These are phyloP conservation scores for Acanthaster planci DNA, from an alignment of 35 echinoderm and acorn worm species.

Conservation along the genomic window DNA sequence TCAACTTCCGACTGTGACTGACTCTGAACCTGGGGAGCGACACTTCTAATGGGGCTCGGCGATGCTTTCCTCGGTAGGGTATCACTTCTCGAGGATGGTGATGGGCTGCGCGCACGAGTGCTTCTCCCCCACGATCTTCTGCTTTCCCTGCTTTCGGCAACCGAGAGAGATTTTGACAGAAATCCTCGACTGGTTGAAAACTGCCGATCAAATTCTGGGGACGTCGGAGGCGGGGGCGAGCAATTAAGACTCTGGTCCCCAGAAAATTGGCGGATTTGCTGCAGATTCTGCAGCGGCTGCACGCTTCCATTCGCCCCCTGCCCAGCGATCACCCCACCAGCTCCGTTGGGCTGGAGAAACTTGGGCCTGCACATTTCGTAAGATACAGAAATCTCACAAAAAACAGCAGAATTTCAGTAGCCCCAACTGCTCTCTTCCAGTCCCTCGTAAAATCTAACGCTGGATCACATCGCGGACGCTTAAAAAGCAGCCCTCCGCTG, in stretches of 20 bases:
- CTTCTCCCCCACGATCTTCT: too few relatives aligned
- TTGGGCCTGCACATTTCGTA: slow-evolving; percentile 11
- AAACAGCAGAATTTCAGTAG: not conserved
- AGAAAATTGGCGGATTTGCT: not conserved
- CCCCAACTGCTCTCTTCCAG: not conserved
- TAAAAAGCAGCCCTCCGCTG: too few relatives aligned
- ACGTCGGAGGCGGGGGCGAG: not conserved
- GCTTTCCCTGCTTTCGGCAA: not conserved
- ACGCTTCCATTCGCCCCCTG: not conserved
- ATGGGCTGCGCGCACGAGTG: not conserved
- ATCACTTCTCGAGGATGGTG: not conserved
- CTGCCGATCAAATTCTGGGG: not conserved
- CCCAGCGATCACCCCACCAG: not conserved
- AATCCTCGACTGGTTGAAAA: not conserved
- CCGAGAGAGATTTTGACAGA: not conserved
- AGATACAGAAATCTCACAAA: slow-evolving; percentile 12
- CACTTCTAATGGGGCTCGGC: slow-evolving; percentile 6
- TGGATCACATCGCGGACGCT: too few relatives aligned
- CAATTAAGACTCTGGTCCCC: not conserved
- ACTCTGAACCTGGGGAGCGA: not conserved
- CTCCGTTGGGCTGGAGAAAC: slow-evolving; percentile 6
- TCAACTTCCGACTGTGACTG: slow-evolving; percentile 7
- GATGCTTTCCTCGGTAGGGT: not conserved
- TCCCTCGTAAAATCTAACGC: not conserved
- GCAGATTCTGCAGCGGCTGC: slow-evolving; percentile 4